Evolutionary conservation across 1,140 invertebrate genomes (phyloP).

Genomic region (Drosophila tani): DNA sequence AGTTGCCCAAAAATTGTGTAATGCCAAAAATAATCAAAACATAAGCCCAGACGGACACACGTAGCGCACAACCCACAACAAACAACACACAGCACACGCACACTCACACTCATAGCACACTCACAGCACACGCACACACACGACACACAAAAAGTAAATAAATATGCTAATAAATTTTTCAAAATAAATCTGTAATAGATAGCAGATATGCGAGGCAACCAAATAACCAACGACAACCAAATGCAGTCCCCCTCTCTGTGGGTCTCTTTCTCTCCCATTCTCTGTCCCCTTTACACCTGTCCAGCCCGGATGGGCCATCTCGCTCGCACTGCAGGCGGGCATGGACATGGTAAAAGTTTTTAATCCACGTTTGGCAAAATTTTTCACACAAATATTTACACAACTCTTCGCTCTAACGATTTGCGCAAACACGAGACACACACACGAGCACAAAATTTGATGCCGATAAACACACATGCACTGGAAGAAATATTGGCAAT

Average conservation of each 20-base stretch:
- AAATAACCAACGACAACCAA: slow-evolving; percentile 71
- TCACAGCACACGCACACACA: slow-evolving; percentile 28
- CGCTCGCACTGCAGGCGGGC: slow-evolving; percentile 66
- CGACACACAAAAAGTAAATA: slow-evolving; percentile 69
- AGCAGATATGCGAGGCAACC: slow-evolving; percentile 73
- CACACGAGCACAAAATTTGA: slow-evolving; percentile 65
- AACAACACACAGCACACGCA: slow-evolving; percentile 39
- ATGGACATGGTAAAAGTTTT: slow-evolving; percentile 74
- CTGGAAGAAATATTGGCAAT: background rate
- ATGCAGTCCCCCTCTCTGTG: slow-evolving; percentile 30
- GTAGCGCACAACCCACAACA: slow-evolving; percentile 13
- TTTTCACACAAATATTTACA: slow-evolving; percentile 83
- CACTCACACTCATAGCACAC: slow-evolving; percentile 6
- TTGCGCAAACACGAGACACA: slow-evolving; percentile 75
- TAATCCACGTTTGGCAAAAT: slow-evolving; percentile 82
- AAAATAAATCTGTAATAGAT: slow-evolving; percentile 83
- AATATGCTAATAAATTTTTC: slow-evolving; percentile 83
- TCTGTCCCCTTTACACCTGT: slow-evolving; percentile 2
- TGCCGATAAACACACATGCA: slow-evolving; percentile 67
- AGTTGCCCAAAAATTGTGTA: slow-evolving; percentile 63
- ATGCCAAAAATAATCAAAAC: slow-evolving; percentile 77
- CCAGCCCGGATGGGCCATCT: slow-evolving; percentile 7
- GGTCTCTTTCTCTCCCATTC: background rate
- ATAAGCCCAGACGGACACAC: slow-evolving; percentile 45
- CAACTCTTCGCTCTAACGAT: slow-evolving; percentile 82